Evolutionary conservation across 1,140 invertebrate genomes (phyloP).

Genomic region (Copidosoma floridanum): DNA sequence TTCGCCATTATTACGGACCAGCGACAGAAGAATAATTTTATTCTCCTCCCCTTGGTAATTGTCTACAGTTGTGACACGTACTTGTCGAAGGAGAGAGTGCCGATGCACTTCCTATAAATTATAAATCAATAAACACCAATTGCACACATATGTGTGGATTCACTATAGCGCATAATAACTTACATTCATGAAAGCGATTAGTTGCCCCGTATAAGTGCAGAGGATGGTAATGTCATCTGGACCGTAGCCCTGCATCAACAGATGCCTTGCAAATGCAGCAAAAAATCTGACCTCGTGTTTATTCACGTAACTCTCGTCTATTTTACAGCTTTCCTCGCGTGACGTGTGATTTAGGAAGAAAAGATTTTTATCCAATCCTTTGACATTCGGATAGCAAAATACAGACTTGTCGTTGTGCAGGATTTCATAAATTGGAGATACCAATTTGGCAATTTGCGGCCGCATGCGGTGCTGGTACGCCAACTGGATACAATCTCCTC

Average conservation of each 20-base stretch:
- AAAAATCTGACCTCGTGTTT: slow-evolving; percentile 1
- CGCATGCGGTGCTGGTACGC: slow-evolving; percentile 4
- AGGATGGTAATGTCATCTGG: slow-evolving; percentile 1
- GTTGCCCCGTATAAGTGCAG: slow-evolving; percentile 3
- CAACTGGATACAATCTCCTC: no score
- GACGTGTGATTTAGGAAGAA: not conserved
- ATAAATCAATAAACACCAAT: no score
- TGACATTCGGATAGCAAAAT: not conserved
- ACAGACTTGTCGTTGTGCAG: not conserved
- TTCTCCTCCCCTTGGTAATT: slow-evolving; percentile 86
- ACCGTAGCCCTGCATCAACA: not conserved
- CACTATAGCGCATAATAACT: not conserved
- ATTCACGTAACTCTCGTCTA: not conserved
- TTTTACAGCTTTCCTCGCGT: not conserved
- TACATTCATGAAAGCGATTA: not conserved
- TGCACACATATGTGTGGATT: no score
- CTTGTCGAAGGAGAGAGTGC: no score
- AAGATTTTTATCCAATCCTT: not conserved
- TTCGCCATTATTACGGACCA: slow-evolving; percentile 73
- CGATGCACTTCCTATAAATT: no score
- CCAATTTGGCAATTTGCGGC: not conserved
- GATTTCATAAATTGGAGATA: not conserved
- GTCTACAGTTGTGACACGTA: slow-evolving; percentile 75
- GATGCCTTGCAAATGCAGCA: not conserved
- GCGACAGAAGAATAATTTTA: slow-evolving; percentile 78